Conservation (phyloP, 2,888 invertebrate genomes). For the Craniophora ligustri region DNA sequence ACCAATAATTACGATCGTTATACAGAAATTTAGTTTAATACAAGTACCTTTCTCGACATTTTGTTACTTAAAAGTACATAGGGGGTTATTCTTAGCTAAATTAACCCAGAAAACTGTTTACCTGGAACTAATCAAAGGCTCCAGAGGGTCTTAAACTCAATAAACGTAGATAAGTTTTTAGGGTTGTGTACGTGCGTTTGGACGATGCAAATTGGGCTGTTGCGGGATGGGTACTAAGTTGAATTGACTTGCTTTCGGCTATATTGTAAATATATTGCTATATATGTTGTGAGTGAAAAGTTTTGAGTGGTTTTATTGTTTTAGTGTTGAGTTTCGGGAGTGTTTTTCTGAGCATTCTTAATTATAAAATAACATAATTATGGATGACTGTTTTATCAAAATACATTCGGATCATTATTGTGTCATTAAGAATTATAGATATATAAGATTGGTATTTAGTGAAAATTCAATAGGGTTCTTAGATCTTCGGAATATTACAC, state of each 20-base stretch:
- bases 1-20: constrained; percentile 32
- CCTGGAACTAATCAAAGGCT: constrained; percentile 55
- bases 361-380: too few relatives aligned
- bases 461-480: too few relatives aligned
- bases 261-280: constrained; percentile 20
- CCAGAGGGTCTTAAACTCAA: constrained; percentile 44
- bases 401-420: too few relatives aligned
- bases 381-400: too few relatives aligned
- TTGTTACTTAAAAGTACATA: constrained; percentile 49
- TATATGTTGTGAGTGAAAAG: not conserved
- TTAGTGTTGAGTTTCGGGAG: too few relatives aligned
- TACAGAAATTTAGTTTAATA: constrained; percentile 9
- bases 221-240: constrained; percentile 25
- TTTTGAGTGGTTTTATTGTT: not conserved
- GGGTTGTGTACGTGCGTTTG: constrained; percentile 50
- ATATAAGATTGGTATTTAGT: too few relatives aligned
- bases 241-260: constrained; percentile 20
- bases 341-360: too few relatives aligned
- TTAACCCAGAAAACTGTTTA: constrained; percentile 56
- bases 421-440: too few relatives aligned
- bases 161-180: constrained; percentile 54
- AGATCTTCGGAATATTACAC: too few relatives aligned
- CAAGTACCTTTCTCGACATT: constrained; percentile 11
- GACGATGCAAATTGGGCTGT: constrained; percentile 47
- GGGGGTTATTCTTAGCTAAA: constrained; percentile 46